Base-by-base conservation (phyloP, 2,797 vertebrate genomes). In the Chrysolophus pictus region DNA sequence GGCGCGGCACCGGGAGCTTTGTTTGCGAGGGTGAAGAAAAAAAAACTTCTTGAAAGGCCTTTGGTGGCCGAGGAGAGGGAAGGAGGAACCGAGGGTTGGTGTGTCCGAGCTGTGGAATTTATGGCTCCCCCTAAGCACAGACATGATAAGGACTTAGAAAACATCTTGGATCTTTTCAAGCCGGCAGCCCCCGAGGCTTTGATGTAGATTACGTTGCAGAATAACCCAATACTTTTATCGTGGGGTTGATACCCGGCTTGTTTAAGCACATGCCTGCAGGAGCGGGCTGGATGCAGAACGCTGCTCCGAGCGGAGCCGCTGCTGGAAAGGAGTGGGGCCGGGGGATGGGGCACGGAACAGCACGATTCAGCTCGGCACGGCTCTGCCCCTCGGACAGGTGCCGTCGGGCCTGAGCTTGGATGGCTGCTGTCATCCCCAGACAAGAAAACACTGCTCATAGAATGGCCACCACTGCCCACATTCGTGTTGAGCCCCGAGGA, bases 101-200 rank as follows among this genome's bases (percentile, higher is more conserved):
- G 92, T 68, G 91, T 85, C 79, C 88, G 87, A 87, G 79, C 92
- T 95, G 94, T 96, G 98, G 98, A 98, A 98, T 98, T 98, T 98
- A 98, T 96, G 97, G 94, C 97, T 97, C 94, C 96, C 97, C 96
- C 94, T 91, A 96, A 97, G 97, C 97, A 82, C 96, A 96, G 95
- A 95, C 93, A 96, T 87, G 98, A 98, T 98, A 98, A 98, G 97
- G 88, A 97, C 90, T 95, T 70, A 89, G 88, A 94, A 97, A 96
- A 97, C 95, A 91, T 91, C 96, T 97, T 96, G 94, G 95, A 95
- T 95, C 97, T 97, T 97, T 98, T 98, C 97, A 98, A 97, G 96
- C 82, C 89, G 93, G 94, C 94, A 94, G 86, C 72, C 95, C 96
- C 74, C 37, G 84, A 94, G 95, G 96, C 97, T 97, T 97, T 97